Evolutionary conservation across 2,888 invertebrate species (phyloP).

Genomic region (Cosmopolites sordidus): DNA sequence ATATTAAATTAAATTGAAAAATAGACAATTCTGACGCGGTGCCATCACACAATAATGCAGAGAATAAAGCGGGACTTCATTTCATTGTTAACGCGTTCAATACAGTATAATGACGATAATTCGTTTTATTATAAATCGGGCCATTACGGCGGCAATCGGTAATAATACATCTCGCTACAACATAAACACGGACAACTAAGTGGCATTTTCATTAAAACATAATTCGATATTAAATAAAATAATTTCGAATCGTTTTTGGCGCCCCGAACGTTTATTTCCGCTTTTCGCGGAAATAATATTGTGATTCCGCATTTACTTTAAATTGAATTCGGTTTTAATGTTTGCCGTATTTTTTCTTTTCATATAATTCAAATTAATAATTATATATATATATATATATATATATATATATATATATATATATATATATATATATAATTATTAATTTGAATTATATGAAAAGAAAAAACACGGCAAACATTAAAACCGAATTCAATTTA

Average conservation of each 20-base stretch:
- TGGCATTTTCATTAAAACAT: conserved; percentile 26
- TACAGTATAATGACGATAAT: conserved; percentile 11
- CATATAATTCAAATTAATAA: too few relatives aligned
- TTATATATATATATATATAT: too few relatives aligned
- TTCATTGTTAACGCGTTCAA: conserved; percentile 1
- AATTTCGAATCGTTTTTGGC: conserved; percentile 20
- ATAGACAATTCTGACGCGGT: too few relatives aligned
- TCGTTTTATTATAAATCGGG: conserved; percentile 17
- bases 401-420: too few relatives aligned
- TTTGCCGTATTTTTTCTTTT: too few relatives aligned
- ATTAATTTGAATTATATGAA: too few relatives aligned
- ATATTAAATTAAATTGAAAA: too few relatives aligned
- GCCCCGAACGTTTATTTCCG: conserved; percentile 3
- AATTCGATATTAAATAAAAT: conserved; percentile 23
- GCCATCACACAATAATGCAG: too few relatives aligned
- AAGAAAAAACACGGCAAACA: neutral
- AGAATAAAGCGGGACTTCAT: neutral
- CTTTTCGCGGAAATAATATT: neutral
- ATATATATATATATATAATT: too few relatives aligned
- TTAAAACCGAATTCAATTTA: neutral
- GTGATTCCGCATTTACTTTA: neutral
- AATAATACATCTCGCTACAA: conserved; percentile 21
- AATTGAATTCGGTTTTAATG: neutral
- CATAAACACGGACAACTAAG: conserved; percentile 22
- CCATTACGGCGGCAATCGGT: conserved; percentile 14